Evolutionary conservation across 1,140 invertebrate genomes (phyloP), one percentile per base, ranked within the genome.

Genomic region (Drosophila rufa): DNA sequence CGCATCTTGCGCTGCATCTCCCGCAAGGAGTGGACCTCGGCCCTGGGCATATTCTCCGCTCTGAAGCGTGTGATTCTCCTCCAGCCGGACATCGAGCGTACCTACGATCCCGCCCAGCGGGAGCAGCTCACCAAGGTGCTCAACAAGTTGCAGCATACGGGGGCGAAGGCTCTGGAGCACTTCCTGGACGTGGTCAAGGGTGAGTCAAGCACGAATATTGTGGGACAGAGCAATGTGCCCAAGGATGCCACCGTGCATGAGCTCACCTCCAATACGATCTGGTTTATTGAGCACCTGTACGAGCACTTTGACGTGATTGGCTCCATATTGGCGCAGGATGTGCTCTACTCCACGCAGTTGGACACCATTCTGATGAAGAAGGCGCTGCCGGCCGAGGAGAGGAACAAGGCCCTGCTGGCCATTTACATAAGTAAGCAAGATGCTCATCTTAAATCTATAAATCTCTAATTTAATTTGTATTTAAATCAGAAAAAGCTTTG

Each of bases 211-310:
- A 95, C 96, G 5, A 95, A 96, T 77, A 95, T 98, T 83, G 92
- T 93, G 9, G 91, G 92, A 5, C 92, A 92, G 46, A 93, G 91
- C 66, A 92, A 92, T 80, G 93, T 94, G 12, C 98, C 98, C 1
- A 97, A 96, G 93, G 98, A 99, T 94, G 98, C 98, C 65, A 99
- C 98, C 1, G 98, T 99, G 25, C 98, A 99, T 92, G 98, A 99
- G 93, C 94, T 98, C 47, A 98, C 98, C 4, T 98, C 96, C 56
- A 98, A 99, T 93, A 97, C 98, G 57, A 95, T 98, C 46, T 96
- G 98, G 70, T 97, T 98, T 93, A 94, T 97, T 47, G 97, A 98
- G 92, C 97, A 98, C 84, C 93, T 98, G 53, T 95, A 96, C 15
- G 96, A 96, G 66, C 97, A 97, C 86, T 94, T 95, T 22, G 96